Evolutionary conservation across 2,113 vertebrate species (phyloP).

Genomic region (Erythrocebus patas): DNA sequence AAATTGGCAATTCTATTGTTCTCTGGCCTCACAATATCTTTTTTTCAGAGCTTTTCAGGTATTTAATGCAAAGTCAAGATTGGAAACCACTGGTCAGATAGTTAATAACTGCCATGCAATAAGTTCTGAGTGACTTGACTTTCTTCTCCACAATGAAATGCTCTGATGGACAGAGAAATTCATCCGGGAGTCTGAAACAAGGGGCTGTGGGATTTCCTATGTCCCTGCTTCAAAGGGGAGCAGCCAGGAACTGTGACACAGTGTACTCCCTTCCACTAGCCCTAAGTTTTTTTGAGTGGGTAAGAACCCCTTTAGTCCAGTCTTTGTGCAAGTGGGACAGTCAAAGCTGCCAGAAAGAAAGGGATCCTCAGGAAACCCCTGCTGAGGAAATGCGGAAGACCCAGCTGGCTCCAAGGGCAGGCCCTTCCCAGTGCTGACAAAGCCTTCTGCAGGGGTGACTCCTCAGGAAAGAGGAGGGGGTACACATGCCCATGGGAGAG

Average conservation of each 20-base stretch:
- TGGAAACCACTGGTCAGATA: background rate
- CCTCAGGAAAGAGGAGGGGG: background rate
- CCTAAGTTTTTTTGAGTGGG: background rate
- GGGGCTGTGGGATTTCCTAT: background rate
- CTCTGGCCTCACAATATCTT: background rate
- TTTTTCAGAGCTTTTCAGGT: background rate
- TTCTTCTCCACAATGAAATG: background rate
- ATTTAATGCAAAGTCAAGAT: background rate
- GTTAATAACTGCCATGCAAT: background rate
- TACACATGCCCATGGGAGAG: background rate
- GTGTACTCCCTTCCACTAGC: background rate
- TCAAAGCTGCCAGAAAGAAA: background rate
- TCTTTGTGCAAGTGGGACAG: background rate
- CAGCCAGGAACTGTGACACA: background rate
- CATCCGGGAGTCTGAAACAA: background rate
- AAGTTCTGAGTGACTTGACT: background rate
- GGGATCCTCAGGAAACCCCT: background rate
- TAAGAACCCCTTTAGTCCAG: background rate
- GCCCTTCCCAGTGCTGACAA: background rate
- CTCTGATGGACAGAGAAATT: background rate
- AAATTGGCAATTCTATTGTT: background rate
- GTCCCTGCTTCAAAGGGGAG: background rate
- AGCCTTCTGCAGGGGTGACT: background rate
- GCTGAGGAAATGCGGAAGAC: background rate
- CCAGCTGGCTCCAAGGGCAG: background rate